These are phyloP conservation scores for Chascanopsetta lugubris DNA, from an alignment of 2,113 vertebrate species.

Conservation along the genomic window DNA sequence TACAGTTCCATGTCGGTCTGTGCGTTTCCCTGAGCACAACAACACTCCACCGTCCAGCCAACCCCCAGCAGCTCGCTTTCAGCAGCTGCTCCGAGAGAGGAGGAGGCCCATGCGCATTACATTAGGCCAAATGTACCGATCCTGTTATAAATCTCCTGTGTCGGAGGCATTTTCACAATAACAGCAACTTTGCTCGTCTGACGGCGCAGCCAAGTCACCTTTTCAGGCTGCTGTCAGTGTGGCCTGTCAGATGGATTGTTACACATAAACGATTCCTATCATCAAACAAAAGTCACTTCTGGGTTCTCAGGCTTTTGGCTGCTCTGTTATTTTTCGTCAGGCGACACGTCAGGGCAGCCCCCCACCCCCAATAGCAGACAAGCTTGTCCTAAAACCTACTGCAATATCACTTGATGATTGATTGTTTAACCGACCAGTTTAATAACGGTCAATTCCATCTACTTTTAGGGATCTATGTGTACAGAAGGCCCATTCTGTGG, in stretches of 20 bases:
- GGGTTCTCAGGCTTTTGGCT: constrained; percentile 8
- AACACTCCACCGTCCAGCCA: constrained; percentile 43
- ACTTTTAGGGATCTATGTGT: too few species aligned
- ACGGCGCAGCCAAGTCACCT: not conserved
- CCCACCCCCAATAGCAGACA: not conserved
- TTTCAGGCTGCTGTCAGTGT: too few species aligned
- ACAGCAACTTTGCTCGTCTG: constrained; percentile 26
- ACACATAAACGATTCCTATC: not conserved
- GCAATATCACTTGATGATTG: too few species aligned
- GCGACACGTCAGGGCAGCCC: constrained; percentile 39
- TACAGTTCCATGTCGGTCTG: constrained; percentile 38
- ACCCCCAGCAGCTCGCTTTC: constrained; percentile 30
- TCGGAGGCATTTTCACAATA: constrained; percentile 33
- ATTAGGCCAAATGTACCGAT: constrained; percentile 53
- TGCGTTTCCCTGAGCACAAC: constrained; percentile 34
- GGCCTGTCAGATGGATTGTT: constrained; percentile 2
- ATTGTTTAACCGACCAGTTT: too few species aligned
- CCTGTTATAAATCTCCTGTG: constrained; percentile 31
- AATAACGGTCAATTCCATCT: too few species aligned
- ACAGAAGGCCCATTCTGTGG: too few species aligned
- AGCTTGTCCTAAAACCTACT: constrained; percentile 15
- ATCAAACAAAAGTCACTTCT: constrained; percentile 57
- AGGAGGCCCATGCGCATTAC: constrained; percentile 65
- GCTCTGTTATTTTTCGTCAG: constrained; percentile 40
- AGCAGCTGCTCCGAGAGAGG: constrained; percentile 11